phyloP scores from a whole-genome alignment of 2,888 invertebrate genomes.

The Elgonia sp. region DNA sequence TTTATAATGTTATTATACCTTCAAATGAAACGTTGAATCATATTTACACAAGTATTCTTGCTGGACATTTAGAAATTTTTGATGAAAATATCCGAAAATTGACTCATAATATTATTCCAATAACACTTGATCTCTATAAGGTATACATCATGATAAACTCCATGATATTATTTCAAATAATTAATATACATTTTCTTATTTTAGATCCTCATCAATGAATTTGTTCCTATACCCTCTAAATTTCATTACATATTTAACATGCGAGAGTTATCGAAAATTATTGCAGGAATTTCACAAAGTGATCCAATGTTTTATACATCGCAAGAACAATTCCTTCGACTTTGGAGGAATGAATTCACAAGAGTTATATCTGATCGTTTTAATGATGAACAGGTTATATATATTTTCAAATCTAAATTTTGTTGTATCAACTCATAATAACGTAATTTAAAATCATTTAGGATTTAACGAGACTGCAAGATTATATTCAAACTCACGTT shows the following conservation, averaged over 20 bases:
- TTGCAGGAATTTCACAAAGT: constrained; percentile 93
- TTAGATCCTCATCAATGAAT: constrained; percentile 91
- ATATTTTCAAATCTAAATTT: constrained; percentile 88
- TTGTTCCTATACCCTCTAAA: constrained; percentile 96
- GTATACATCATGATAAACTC: constrained; percentile 84
- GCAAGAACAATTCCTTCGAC: constrained; percentile 91
- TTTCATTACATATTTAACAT: constrained; percentile 98
- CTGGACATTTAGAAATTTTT: constrained; percentile 89
- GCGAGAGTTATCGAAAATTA: constrained; percentile 95
- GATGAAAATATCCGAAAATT: constrained; percentile 90
- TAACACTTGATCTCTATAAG: constrained; percentile 95
- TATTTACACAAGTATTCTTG: constrained; percentile 47
- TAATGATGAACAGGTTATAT: constrained; percentile 91
- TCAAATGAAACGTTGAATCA: constrained; percentile 90
- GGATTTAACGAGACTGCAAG: constrained; percentile 90
- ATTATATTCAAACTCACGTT: constrained; percentile 89
- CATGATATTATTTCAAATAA: background rate
- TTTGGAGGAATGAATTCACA: constrained; percentile 97
- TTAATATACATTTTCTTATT: constrained; percentile 57
- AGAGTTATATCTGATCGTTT: constrained; percentile 96
- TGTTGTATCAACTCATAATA: background rate
- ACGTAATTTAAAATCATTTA: constrained; percentile 80
- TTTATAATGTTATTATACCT: constrained; percentile 95
- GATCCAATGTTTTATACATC: constrained; percentile 91
- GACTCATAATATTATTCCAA: constrained; percentile 90